Base-by-base conservation (phyloP, 2,888 invertebrate species). In the Corbicula japonica region DNA sequence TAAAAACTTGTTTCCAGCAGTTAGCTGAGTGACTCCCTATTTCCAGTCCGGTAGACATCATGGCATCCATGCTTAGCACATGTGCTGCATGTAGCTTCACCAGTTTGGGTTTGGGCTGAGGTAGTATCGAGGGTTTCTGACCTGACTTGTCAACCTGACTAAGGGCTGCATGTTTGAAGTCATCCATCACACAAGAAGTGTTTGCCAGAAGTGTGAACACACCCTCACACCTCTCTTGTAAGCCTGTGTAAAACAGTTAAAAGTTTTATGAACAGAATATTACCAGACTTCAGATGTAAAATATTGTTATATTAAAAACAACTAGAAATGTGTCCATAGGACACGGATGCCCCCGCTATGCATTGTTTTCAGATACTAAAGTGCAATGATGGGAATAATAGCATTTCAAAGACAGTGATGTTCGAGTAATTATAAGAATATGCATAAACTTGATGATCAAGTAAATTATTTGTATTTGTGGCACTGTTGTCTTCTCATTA, bases 1-100 rank as follows among this genome's bases (percentile, higher is more conserved):
- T 96, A 92, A 99, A 98, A 77, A 99, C 97, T 92, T 99, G 98
- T 82, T 97, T 97, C 99, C 99, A 99, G 90, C 98, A 98, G 85
- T 97, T 97, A 23, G 97, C 95, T 32, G 98, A 97, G 91, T 98
- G 98, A 46, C 98, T 97, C 4, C 98, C 98, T 8, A 98, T 95
- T 91, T 98, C 98, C 63, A 99, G 94, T 1, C 98, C 98, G 77
- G 96, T 95, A 93, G 96, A 96, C 73, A 99, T 95, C 30, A 99
- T 95, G 23, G 98, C 97, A 92, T 99, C 98, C 94, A 99, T 95
- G 48, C 98, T 98, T 82, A 98, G 94, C 0, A 98, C 97, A 91
- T 98, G 98, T 0, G 98, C 97, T 2, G 97, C 96, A 54, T 97
- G 95, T 79, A 98, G 95, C 88, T 96, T 89, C 56, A 35, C 89